Conservation (phyloP, 1,140 invertebrate genomes). For the Aricia agestis region DNA sequence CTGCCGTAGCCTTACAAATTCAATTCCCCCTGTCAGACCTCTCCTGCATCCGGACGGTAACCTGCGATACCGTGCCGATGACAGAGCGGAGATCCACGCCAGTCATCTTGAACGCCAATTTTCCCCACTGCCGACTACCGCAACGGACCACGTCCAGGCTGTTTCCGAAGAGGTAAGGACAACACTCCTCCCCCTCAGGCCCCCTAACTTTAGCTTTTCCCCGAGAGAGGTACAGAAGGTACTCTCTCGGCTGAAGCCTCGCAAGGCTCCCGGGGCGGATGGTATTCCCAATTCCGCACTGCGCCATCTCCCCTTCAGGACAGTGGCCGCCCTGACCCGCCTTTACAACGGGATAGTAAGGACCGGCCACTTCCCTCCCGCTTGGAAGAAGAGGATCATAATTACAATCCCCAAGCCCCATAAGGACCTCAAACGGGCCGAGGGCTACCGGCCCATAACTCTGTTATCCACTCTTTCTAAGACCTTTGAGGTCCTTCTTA, state of each 20-base stretch:
- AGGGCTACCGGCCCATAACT: slow-evolving; percentile 1
- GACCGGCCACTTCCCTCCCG: neutral
- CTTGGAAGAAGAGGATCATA: neutral
- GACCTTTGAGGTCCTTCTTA: neutral
- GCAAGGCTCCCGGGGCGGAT: neutral
- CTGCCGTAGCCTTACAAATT: neutral
- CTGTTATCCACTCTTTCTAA: neutral
- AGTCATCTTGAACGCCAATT: neutral
- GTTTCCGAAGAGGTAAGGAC: neutral
- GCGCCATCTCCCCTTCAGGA: neutral
- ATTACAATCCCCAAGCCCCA: neutral
- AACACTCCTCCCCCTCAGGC: neutral
- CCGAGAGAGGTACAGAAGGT: neutral
- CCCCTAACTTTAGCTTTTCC: neutral
- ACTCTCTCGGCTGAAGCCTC: neutral
- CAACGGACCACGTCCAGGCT: neutral
- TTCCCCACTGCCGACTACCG: neutral
- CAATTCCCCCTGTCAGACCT: neutral
- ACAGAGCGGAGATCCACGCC: neutral
- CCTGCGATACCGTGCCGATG: neutral
- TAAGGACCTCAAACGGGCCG: neutral
- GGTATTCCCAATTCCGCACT: neutral
- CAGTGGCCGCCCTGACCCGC: neutral
- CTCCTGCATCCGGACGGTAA: neutral
- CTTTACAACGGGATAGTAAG: neutral